Evolutionary conservation across 2,888 invertebrate species (phyloP).

Genomic region (Pogonocherus hispidulus): DNA sequence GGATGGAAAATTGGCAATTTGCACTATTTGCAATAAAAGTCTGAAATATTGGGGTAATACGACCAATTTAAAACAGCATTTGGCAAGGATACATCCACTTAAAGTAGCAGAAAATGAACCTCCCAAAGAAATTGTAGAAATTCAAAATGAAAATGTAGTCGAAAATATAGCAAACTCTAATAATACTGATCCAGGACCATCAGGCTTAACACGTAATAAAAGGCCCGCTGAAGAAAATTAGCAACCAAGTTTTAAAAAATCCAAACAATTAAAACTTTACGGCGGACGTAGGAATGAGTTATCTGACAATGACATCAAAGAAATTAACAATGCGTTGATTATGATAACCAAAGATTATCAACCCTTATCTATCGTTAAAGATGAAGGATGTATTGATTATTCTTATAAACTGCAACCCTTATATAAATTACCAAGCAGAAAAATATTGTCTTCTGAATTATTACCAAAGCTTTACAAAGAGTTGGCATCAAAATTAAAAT

Average conservation of each 20-base stretch:
- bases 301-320: too few relatives aligned
- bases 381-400: slow-evolving; percentile 42
- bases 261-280: too few relatives aligned
- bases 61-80: slow-evolving; percentile 33
- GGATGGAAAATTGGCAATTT: neutral
- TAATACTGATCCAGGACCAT: too few relatives aligned
- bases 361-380: slow-evolving; percentile 53
- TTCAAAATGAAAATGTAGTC: too few relatives aligned
- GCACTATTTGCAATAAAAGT: slow-evolving; percentile 37
- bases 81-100: slow-evolving; percentile 6
- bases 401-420: neutral
- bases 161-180: too few relatives aligned
- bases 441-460: slow-evolving; percentile 38
- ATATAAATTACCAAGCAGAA: slow-evolving; percentile 3
- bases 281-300: too few relatives aligned
- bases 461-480: slow-evolving; percentile 43
- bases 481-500: slow-evolving; percentile 37
- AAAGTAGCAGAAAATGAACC: slow-evolving; percentile 18
- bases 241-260: too few relatives aligned
- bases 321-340: neutral
- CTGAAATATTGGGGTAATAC: slow-evolving; percentile 36
- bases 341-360: slow-evolving; percentile 45
- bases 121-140: too few relatives aligned
- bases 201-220: too few relatives aligned
- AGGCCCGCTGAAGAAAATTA: too few relatives aligned